A percentile compares a stretch with the other conserved stretches of the same genome.
phyloP scores from a whole-genome alignment of 2,888 invertebrate species.

The Pediacus dermestoides region DNA sequence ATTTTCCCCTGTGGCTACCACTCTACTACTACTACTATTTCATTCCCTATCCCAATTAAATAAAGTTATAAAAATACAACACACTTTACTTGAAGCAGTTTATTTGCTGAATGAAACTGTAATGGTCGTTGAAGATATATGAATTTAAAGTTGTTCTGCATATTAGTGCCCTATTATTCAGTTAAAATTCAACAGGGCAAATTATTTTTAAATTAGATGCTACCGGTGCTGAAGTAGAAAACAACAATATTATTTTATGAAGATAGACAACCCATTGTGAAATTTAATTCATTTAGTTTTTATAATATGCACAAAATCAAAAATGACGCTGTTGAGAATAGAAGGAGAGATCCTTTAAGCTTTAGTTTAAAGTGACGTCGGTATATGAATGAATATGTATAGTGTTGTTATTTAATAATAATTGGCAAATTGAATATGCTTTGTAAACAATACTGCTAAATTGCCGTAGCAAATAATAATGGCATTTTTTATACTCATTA shows the following conservation, averaged over 20 bases:
- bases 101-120: conserved; percentile 15
- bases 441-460: too few relatives aligned
- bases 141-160: conserved; percentile 14
- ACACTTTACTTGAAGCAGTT: conserved; percentile 8
- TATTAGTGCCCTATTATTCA: conserved; percentile 29
- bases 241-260: conserved; percentile 22
- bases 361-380: too few relatives aligned
- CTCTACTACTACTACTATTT: too few relatives aligned
- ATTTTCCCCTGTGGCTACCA: too few relatives aligned
- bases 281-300: neutral
- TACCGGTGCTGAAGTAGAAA: conserved; percentile 28
- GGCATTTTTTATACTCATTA: too few relatives aligned
- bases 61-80: conserved; percentile 10
- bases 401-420: too few relatives aligned
- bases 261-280: conserved; percentile 16
- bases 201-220: conserved; percentile 35
- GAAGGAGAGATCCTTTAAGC: too few relatives aligned
- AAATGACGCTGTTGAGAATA: too few relatives aligned
- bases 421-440: too few relatives aligned
- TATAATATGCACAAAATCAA: neutral
- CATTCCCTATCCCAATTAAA: neutral
- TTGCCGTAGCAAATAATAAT: too few relatives aligned
- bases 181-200: conserved; percentile 30
- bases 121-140: conserved; percentile 5
- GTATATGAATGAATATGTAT: too few relatives aligned